Conservation (phyloP, 2,797 vertebrate species). For the Microtus agrestis region DNA sequence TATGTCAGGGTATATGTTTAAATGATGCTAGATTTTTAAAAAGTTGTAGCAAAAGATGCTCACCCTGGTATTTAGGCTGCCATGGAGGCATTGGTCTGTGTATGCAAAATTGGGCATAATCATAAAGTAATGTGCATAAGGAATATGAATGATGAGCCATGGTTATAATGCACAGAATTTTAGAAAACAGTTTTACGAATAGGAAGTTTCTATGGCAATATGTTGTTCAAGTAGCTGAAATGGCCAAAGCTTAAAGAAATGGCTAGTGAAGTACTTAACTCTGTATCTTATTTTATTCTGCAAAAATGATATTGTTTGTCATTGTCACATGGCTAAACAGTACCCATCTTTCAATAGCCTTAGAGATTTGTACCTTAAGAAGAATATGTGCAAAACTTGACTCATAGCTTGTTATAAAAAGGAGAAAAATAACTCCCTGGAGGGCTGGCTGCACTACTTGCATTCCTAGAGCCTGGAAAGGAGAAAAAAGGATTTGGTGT, state of each 20-base stretch:
- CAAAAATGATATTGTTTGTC: background rate
- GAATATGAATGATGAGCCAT: background rate
- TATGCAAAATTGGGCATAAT: background rate
- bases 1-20: background rate
- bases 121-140: background rate
- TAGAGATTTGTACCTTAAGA: background rate
- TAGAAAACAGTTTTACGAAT: background rate
- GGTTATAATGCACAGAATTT: background rate
- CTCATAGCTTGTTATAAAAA: background rate
- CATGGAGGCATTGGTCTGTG: background rate
- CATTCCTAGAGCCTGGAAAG: background rate
- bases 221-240: background rate
- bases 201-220: background rate
- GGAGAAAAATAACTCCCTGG: background rate
- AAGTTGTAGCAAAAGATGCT: background rate
- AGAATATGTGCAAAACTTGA: background rate
- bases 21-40: background rate
- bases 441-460: background rate
- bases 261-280: background rate
- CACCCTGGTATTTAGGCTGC: background rate
- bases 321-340: background rate
- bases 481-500: background rate
- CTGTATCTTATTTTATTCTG: conserved; percentile 19
- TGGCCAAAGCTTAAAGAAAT: background rate
- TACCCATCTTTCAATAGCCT: background rate